Evolutionary conservation across 2,113 vertebrate species (phyloP).

Genomic region (Gambusia affinis): DNA sequence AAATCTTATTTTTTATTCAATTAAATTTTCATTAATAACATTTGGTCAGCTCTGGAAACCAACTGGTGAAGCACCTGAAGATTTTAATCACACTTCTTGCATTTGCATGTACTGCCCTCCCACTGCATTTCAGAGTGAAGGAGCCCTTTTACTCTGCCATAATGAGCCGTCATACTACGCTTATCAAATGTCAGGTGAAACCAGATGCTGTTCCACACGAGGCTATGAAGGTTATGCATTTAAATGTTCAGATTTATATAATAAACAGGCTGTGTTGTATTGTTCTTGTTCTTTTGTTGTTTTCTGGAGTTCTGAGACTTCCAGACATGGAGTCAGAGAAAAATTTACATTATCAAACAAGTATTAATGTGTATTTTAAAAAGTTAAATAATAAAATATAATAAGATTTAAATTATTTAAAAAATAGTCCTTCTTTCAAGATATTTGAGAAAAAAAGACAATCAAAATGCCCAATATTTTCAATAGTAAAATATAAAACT

Average conservation of each 20-base stretch:
- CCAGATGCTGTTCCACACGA: background rate
- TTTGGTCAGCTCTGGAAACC: background rate
- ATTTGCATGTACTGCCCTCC: background rate
- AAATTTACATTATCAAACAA: too few species aligned
- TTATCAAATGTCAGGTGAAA: background rate
- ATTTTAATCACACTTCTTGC: background rate
- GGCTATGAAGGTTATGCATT: background rate
- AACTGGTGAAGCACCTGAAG: background rate
- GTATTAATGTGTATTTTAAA: too few species aligned
- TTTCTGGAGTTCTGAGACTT: too few species aligned
- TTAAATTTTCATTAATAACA: background rate
- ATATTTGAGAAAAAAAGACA: too few species aligned
- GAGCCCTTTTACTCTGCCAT: background rate
- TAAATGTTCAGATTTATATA: background rate
- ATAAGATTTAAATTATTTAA: too few species aligned
- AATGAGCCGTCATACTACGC: background rate
- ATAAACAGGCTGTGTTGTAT: too few species aligned
- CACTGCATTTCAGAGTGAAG: background rate
- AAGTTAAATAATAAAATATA: too few species aligned
- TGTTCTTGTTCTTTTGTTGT: too few species aligned
- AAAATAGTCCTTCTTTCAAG: too few species aligned
- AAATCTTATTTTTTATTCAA: background rate
- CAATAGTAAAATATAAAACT: too few species aligned
- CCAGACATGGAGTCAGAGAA: too few species aligned
- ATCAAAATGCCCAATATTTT: too few species aligned